Evolutionary conservation across 2,113 vertebrate genomes (phyloP).

Genomic region (Pseudopodoces humilis): DNA sequence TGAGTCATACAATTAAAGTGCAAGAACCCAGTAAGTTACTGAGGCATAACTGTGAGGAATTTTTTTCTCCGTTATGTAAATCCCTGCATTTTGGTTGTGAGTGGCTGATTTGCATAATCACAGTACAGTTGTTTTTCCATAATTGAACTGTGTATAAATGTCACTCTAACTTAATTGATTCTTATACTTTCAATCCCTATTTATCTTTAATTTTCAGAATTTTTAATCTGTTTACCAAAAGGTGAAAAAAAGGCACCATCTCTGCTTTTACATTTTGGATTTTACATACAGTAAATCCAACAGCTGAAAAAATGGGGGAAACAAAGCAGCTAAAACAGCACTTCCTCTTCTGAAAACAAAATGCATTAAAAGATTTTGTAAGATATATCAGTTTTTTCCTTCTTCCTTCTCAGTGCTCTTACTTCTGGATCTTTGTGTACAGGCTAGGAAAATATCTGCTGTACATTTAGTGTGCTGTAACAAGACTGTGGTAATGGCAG

Average conservation of each 20-base stretch:
- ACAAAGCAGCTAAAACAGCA: neutral
- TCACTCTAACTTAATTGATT: slow-evolving; percentile 26
- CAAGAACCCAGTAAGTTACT: slow-evolving; percentile 27
- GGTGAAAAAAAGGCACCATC: neutral
- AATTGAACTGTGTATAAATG: slow-evolving; percentile 28
- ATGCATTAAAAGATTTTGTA: neutral
- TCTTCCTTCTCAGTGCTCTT: neutral
- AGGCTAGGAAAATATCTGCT: neutral
- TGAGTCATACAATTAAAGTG: slow-evolving; percentile 60
- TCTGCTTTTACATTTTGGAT: neutral
- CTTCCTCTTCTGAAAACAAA: neutral
- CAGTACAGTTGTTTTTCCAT: slow-evolving; percentile 36
- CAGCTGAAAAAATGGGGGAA: neutral
- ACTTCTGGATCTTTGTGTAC: neutral
- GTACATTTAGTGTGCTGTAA: neutral
- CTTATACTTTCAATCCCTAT: neutral
- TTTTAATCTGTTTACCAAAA: slow-evolving; percentile 22
- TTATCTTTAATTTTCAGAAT: neutral
- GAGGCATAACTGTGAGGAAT: slow-evolving; percentile 29
- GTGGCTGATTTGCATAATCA: slow-evolving; percentile 59
- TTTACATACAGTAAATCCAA: neutral
- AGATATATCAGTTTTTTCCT: neutral
- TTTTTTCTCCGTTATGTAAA: slow-evolving; percentile 57
- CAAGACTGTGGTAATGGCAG: neutral
- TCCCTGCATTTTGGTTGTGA: slow-evolving; percentile 29